phyloP scores from a whole-genome alignment of 2,888 invertebrate genomes.

The Diarsia brunnea region DNA sequence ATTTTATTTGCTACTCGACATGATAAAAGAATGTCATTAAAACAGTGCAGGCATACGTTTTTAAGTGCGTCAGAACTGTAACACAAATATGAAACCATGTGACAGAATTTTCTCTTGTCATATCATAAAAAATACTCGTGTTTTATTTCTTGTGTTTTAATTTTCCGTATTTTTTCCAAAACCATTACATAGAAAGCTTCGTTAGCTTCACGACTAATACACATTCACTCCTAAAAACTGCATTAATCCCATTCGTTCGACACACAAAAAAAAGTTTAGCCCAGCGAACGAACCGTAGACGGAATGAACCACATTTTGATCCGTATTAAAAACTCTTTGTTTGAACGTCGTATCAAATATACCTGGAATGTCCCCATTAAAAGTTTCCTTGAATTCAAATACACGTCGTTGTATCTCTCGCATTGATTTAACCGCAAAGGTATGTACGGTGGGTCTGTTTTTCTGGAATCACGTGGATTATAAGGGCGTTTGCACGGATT shows the following conservation, averaged over 20 bases:
- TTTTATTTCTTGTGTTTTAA: neutral
- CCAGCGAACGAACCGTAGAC: conserved; percentile 3
- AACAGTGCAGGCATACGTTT: conserved; percentile 1
- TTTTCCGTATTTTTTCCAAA: neutral
- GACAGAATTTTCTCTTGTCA: neutral
- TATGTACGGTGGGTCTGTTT: conserved; percentile 26
- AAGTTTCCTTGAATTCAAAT: conserved; percentile 31
- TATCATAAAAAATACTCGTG: neutral
- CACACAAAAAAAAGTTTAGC: neutral
- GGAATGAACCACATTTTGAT: conserved; percentile 29
- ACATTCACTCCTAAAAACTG: neutral
- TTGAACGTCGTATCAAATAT: conserved; percentile 14
- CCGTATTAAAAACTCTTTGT: conserved; percentile 18
- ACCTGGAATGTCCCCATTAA: conserved; percentile 37
- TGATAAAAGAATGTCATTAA: neutral
- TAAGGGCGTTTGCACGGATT: conserved; percentile 26
- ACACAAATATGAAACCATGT: neutral
- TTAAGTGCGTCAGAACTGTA: neutral
- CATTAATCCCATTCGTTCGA: neutral
- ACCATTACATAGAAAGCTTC: conserved; percentile 1
- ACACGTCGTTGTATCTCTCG: neutral
- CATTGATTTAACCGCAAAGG: conserved; percentile 22
- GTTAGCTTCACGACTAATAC: conserved; percentile 18
- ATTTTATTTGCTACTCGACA: neutral
- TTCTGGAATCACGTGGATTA: conserved; percentile 40